phyloP scores from a whole-genome alignment of 2,797 vertebrate species.

The Holocentrus rufus region DNA sequence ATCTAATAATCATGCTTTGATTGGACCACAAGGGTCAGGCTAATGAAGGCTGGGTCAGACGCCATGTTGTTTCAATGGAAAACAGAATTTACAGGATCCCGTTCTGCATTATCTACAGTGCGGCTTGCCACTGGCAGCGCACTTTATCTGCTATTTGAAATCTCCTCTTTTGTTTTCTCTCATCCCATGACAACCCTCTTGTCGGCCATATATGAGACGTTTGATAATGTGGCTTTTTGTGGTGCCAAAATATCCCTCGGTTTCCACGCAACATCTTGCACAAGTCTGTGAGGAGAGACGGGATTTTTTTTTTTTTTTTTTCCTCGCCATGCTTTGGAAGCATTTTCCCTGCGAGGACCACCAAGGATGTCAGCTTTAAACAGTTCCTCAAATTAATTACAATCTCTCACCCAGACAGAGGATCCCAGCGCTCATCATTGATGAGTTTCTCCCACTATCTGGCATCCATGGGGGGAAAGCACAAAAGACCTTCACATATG shows the following conservation, averaged over 20 bases:
- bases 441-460: constrained; percentile 41
- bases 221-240: constrained; percentile 62
- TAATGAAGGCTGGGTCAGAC: constrained; percentile 18
- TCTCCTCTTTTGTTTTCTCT: constrained; percentile 38
- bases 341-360: constrained; percentile 66
- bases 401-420: constrained; percentile 31
- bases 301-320: constrained; percentile 10
- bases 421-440: constrained; percentile 13
- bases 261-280: constrained; percentile 74
- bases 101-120: constrained; percentile 9
- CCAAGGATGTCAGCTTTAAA: constrained; percentile 69
- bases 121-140: not conserved
- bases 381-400: constrained; percentile 66
- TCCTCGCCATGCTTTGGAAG: constrained; percentile 37
- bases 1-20: constrained; percentile 25
- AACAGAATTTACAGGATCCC: not conserved
- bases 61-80: constrained; percentile 1
- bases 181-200: constrained; percentile 13
- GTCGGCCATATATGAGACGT: constrained; percentile 54
- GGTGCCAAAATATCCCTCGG: constrained; percentile 72
- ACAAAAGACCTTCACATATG: constrained; percentile 12
- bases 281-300: constrained; percentile 59
- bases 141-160: constrained; percentile 5
- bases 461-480: constrained; percentile 26
- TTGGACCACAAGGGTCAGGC: constrained; percentile 20